Evolutionary conservation across 2,797 vertebrate species (phyloP).

Genomic region (Sciaenops ocellatus): DNA sequence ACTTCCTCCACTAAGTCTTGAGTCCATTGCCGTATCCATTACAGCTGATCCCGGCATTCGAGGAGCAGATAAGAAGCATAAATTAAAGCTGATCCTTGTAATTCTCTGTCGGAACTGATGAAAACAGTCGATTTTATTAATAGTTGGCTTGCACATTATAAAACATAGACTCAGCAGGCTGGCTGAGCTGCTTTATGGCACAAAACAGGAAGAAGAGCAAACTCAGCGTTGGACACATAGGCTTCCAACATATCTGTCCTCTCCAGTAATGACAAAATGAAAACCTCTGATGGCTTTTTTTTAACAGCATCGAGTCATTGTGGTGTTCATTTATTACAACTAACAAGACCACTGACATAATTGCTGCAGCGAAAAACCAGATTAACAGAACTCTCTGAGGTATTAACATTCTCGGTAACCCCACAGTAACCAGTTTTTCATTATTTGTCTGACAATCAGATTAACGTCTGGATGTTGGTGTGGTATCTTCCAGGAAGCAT

Average conservation of each 20-base stretch:
- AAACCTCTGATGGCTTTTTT: background rate
- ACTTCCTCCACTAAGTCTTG: background rate
- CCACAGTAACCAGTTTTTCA: background rate
- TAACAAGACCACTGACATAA: no score
- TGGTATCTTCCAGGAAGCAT: background rate
- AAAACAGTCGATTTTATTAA: background rate
- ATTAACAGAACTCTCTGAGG: background rate
- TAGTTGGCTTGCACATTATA: background rate
- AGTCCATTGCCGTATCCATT: background rate
- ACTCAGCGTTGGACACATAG: background rate
- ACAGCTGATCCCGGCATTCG: background rate
- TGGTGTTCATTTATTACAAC: background rate
- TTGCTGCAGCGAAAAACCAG: background rate
- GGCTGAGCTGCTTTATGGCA: background rate
- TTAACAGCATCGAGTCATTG: background rate
- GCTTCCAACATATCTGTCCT: background rate
- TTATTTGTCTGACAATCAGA: conserved; percentile 19
- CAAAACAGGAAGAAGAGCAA: background rate
- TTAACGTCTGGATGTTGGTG: conserved; percentile 22
- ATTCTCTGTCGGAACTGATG: background rate
- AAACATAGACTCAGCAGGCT: background rate
- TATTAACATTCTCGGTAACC: conserved; percentile 10
- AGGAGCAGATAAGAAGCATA: background rate
- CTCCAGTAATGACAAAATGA: background rate
- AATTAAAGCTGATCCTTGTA: conserved; percentile 2